These are phyloP conservation scores for Sesamia nonagrioides DNA, from an alignment of 1,140 invertebrate species.

Conservation along the genomic window DNA sequence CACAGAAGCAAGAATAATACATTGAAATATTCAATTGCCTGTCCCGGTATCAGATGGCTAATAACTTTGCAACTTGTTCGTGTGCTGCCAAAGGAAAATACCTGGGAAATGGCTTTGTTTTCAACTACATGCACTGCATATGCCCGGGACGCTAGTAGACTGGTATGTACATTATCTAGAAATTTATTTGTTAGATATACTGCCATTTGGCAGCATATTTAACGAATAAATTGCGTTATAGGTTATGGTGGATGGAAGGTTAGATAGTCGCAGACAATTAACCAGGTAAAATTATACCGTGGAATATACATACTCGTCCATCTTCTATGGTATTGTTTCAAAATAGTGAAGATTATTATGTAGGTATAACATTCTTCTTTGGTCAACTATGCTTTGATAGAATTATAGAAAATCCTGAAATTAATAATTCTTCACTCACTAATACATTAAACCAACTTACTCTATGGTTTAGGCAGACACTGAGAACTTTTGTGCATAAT, in stretches of 20 bases:
- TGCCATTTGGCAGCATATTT: too few species aligned
- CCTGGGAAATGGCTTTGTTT: constrained; percentile 58
- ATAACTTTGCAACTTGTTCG: constrained; percentile 58
- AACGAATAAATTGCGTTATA: too few species aligned
- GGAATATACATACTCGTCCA: too few species aligned
- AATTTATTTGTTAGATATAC: constrained; percentile 48
- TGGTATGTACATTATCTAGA: constrained; percentile 35
- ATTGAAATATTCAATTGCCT: constrained; percentile 62
- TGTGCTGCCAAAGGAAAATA: constrained; percentile 55
- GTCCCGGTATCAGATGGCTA: constrained; percentile 55
- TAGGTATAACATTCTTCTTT: too few species aligned
- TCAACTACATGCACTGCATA: constrained; percentile 47
- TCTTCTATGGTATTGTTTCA: too few species aligned
- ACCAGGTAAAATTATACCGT: not conserved
- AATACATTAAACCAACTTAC: too few species aligned
- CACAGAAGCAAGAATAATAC: constrained; percentile 53
- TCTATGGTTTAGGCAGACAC: too few species aligned
- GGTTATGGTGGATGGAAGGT: constrained; percentile 6
- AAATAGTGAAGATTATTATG: too few species aligned
- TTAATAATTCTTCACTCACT: too few species aligned
- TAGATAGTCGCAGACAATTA: not conserved
- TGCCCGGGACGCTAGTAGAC: constrained; percentile 10
- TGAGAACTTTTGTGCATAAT: too few species aligned
- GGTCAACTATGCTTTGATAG: too few species aligned
- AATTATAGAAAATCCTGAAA: too few species aligned